A percentile compares a stretch with the other conserved stretches of the same genome.
Evolutionary conservation across 2,888 invertebrate species (phyloP).

Genomic region (Catocala fraxini): DNA sequence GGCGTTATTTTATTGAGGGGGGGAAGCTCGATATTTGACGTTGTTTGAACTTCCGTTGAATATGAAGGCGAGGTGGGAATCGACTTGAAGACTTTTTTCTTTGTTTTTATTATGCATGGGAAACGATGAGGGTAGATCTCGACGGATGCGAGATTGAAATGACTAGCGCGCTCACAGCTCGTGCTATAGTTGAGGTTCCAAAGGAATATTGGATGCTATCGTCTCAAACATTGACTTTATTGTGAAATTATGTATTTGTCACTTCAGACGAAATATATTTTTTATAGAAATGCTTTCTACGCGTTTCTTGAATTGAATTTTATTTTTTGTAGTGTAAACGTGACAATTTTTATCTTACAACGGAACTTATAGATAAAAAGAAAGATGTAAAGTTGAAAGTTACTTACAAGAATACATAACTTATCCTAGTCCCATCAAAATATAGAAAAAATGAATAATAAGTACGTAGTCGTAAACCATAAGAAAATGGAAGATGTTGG

Average conservation of each 20-base stretch:
- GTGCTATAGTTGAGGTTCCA: constrained; percentile 26
- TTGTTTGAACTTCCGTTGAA: constrained; percentile 56
- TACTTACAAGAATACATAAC: too few species aligned
- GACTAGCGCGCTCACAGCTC: constrained; percentile 22
- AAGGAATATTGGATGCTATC: constrained; percentile 7
- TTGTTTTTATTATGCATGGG: constrained; percentile 55
- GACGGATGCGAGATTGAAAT: constrained; percentile 39
- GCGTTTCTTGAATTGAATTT: not conserved
- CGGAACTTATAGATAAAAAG: too few species aligned
- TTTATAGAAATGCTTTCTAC: not conserved
- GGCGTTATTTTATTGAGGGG: constrained; percentile 58
- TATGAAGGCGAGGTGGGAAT: constrained; percentile 52
- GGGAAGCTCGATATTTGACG: constrained; percentile 51
- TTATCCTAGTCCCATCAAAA: not conserved
- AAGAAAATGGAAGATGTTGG: constrained; percentile 6
- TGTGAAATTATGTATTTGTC: constrained; percentile 10
- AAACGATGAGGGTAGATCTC: constrained; percentile 27
- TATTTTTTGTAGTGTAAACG: not conserved
- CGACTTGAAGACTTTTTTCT: constrained; percentile 48
- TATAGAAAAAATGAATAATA: not conserved
- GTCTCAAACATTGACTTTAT: constrained; percentile 5
- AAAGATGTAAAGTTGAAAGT: too few species aligned
- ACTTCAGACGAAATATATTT: constrained; percentile 1
- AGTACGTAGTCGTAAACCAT: not conserved
- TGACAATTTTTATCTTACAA: too few species aligned